Percentiles rank a stretch among this genome's conserved stretches.
phyloP scores from a whole-genome alignment of 1,140 invertebrate genomes.

The Atopsyche davidsoni region DNA sequence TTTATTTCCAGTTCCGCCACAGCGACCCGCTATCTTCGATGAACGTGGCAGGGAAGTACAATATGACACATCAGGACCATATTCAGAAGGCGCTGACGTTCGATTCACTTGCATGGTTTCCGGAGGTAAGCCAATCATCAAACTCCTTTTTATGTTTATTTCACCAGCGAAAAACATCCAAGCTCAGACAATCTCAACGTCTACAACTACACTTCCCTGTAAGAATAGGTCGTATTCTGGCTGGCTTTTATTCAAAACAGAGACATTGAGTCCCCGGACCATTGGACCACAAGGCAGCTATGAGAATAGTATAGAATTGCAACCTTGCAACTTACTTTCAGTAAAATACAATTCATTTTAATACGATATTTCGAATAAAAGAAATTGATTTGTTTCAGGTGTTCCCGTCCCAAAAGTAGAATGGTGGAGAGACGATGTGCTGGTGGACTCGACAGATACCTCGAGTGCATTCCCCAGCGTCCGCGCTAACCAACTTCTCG shows the following conservation, averaged over 20 bases:
- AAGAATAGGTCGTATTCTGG: too few species aligned
- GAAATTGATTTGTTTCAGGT: too few species aligned
- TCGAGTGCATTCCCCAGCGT: slow-evolving; percentile 13
- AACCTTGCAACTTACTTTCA: too few species aligned
- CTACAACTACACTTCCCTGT: too few species aligned
- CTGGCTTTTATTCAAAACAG: too few species aligned
- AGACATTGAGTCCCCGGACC: too few species aligned
- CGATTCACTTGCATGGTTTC: slow-evolving; percentile 76
- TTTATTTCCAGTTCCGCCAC: slow-evolving; percentile 70
- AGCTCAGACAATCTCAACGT: slow-evolving; percentile 3
- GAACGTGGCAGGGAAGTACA: slow-evolving; percentile 63
- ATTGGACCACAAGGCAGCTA: too few species aligned
- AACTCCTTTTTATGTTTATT: too few species aligned
- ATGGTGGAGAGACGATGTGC: slow-evolving; percentile 20
- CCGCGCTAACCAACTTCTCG: slow-evolving; percentile 19
- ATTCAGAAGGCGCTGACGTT: slow-evolving; percentile 73
- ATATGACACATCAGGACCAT: slow-evolving; percentile 69
- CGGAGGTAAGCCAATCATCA: slow-evolving; percentile 66
- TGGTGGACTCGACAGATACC: slow-evolving; percentile 18
- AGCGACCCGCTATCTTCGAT: slow-evolving; percentile 74
- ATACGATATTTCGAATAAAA: not conserved
- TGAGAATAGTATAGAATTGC: too few species aligned
- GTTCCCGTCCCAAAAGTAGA: slow-evolving; percentile 16
- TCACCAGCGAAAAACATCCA: too few species aligned
- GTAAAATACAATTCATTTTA: too few species aligned